A percentile compares a stretch with the other conserved stretches of the same genome.
Evolutionary conservation across 2,113 vertebrate species (phyloP).

Genomic region (Syngnathus typhle): DNA sequence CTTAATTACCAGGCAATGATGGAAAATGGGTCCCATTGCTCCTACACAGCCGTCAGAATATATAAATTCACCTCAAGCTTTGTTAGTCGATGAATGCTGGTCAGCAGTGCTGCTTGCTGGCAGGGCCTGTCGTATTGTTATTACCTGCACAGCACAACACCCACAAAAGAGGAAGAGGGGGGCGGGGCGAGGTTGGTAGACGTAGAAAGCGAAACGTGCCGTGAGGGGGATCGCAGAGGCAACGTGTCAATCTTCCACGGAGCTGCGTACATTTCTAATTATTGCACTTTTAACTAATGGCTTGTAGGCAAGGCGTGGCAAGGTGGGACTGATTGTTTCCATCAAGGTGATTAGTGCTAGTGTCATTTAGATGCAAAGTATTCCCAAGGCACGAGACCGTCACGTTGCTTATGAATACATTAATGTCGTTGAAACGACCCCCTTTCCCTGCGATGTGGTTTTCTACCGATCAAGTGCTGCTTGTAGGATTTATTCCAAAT

Average conservation of each 20-base stretch:
- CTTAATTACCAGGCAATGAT: conserved; percentile 23
- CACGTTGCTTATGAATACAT: conserved; percentile 25
- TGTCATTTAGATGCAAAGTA: conserved; percentile 54
- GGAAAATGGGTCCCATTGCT: conserved; percentile 30
- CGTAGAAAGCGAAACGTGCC: conserved; percentile 15
- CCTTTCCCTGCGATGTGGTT: background rate
- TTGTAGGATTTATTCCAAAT: conserved; percentile 46
- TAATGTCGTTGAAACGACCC: conserved; percentile 25
- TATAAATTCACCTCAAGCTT: conserved; percentile 26
- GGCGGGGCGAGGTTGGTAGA: background rate
- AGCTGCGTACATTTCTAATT: conserved; percentile 47
- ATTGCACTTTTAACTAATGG: conserved; percentile 33
- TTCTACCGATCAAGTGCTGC: conserved; percentile 28
- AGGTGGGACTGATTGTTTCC: conserved; percentile 46
- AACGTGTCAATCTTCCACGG: conserved; percentile 23
- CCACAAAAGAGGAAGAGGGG: background rate
- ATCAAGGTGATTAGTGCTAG: conserved; percentile 49
- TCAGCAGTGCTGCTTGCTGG: conserved; percentile 3
- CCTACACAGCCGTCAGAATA: conserved; percentile 17
- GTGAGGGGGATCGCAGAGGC: conserved; percentile 19
- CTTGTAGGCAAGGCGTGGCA: conserved; percentile 47
- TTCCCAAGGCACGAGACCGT: conserved; percentile 15
- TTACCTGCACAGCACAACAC: conserved; percentile 11
- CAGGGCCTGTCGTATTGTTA: conserved; percentile 19
- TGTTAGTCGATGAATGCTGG: conserved; percentile 7